Base-by-base conservation (phyloP, 2,888 invertebrate genomes). In the Conus canariensis region DNA sequence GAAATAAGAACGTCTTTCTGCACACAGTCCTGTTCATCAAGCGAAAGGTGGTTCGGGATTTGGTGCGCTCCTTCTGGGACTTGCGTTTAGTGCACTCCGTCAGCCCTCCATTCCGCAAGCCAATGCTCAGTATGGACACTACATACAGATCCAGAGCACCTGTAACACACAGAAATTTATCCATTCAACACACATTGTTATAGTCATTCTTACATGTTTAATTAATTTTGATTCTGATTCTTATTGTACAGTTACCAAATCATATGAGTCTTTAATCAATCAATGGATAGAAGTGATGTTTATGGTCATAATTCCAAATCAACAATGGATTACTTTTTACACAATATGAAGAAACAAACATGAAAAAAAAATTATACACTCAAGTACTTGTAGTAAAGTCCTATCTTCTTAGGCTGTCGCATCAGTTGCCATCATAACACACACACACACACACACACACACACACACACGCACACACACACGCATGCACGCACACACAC, bases 31-130 rank as follows among this genome's bases (percentile, higher is more conserved):
- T 58, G n/a, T 59, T 59, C 30, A n/a, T 59, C 45, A 85, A 59
- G n/a, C 14, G 8, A 22, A n/a, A 85, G 60, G n/a, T 85, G 59
- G 85, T 45, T 0, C 85, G 56, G n/a, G 59, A 60, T 22, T 59
- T 85, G 1, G 14, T 19, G 10, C 85, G 60, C n/a, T 59, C 12
- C 56, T 1, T 59, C 85, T 85, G 85, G 16, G 58, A 8, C 59
- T 85, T 85, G 59, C 85, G 85, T 25, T 60, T 85, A 6, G 45
- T 85, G 59, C 85, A 85, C 85, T 85, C 19, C n/a, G 85, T 85
- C 60, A 12, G 30, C 58, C 10, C n/a, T 16, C 85, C 85, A 85
- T 60, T 85, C 59, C 7, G 85, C 59, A 85, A 19, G 85, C 85
- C 58, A 8, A 59, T 19, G 25, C 85, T 85, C 12, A 85, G 14